Evolutionary conservation across 2,888 invertebrate species (phyloP).

Genomic region (Trichopoda pennipes): DNA sequence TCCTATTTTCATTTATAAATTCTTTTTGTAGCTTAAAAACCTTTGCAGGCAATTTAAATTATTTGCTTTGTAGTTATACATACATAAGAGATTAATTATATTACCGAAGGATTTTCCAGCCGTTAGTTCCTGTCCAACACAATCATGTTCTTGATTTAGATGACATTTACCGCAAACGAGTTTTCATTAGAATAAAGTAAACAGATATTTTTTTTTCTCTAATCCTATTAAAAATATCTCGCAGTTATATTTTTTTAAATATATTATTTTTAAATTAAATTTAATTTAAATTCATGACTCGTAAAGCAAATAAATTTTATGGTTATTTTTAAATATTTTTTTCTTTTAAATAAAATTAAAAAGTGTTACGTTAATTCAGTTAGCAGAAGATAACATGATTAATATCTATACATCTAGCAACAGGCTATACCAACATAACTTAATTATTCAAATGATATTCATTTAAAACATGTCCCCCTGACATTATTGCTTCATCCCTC

Average conservation of each 20-base stretch:
- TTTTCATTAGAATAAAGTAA: constrained; percentile 12
- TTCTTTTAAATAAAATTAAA: too few species aligned
- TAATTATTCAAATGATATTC: too few species aligned
- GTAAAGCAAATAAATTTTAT: too few species aligned
- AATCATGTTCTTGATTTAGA: not conserved
- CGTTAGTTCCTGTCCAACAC: not conserved
- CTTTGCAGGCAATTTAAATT: not conserved
- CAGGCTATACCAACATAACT: too few species aligned
- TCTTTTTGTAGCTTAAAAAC: not conserved
- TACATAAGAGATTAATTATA: constrained; percentile 4
- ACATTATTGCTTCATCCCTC: too few species aligned
- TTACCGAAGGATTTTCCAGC: constrained; percentile 1
- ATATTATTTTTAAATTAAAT: not conserved
- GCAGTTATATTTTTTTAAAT: not conserved
- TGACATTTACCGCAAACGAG: constrained; percentile 17
- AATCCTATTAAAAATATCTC: constrained; percentile 15
- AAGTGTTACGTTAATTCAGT: too few species aligned
- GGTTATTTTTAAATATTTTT: too few species aligned
- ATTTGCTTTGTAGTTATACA: not conserved
- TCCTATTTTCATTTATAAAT: not conserved
- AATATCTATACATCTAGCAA: too few species aligned
- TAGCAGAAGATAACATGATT: too few species aligned
- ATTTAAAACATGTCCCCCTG: too few species aligned
- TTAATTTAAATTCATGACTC: too few species aligned
- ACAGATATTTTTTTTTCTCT: constrained; percentile 11